A percentile compares a stretch with the other conserved stretches of the same genome.
phyloP scores from a whole-genome alignment of 2,888 invertebrate species.

The Plutella xylostella region DNA sequence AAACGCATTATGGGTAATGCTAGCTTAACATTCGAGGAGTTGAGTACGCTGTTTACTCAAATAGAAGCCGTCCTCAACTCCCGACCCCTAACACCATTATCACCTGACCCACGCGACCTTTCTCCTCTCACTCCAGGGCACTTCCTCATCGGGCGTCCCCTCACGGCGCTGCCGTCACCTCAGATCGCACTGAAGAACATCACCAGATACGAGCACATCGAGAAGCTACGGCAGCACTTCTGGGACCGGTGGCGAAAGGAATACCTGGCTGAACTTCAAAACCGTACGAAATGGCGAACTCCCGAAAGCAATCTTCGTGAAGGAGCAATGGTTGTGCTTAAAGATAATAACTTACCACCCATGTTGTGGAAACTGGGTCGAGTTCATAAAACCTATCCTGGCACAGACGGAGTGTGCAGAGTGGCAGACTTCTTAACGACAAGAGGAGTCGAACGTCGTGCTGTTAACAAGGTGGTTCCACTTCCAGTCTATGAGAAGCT shows the following conservation, averaged over 20 bases:
- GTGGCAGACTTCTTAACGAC: neutral
- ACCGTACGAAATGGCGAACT: no score
- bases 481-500: no score
- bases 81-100: conserved; percentile 4
- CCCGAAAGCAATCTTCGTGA: no score
- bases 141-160: neutral
- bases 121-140: neutral
- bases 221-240: neutral
- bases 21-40: conserved; percentile 17
- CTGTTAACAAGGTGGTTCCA: neutral
- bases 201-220: neutral
- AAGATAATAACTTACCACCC: no score
- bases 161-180: neutral
- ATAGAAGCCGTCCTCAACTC: conserved; percentile 10
- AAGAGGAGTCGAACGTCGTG: neutral
- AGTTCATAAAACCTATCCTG: neutral
- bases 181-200: no score
- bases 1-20: conserved; percentile 13
- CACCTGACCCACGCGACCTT: neutral
- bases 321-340: no score
- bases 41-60: conserved; percentile 11
- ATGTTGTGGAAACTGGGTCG: no score
- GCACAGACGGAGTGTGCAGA: neutral
- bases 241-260: neutral
- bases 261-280: no score